Evolutionary conservation across 2,797 vertebrate genomes (phyloP).

Genomic region (Platyrinchus mystaceus): DNA sequence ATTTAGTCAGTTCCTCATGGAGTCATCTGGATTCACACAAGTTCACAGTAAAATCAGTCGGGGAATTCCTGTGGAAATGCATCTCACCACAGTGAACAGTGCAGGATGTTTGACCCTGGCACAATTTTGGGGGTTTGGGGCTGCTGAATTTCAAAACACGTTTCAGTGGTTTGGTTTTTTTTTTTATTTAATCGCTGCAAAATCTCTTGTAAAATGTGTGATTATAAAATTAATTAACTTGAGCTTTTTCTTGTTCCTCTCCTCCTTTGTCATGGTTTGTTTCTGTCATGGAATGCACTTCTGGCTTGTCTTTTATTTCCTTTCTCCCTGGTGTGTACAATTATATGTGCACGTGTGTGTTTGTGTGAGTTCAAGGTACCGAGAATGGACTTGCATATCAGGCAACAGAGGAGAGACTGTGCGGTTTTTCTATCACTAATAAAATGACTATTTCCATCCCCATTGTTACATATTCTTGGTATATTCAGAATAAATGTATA

Average conservation of each 20-base stretch:
- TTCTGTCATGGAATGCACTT: neutral
- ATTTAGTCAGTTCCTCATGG: neutral
- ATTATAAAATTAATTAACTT: neutral
- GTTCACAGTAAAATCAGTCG: neutral
- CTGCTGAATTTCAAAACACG: neutral
- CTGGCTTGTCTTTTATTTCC: neutral
- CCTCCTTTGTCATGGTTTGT: neutral
- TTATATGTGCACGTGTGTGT: neutral
- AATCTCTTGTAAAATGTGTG: neutral
- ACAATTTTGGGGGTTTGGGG: neutral
- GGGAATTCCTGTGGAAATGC: neutral
- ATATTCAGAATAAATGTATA: neutral
- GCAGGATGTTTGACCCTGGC: neutral
- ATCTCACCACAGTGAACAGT: neutral
- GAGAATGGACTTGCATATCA: neutral
- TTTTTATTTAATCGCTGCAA: neutral
- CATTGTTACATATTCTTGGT: neutral
- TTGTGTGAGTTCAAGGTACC: neutral
- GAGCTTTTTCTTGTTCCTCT: neutral
- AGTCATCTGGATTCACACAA: neutral
- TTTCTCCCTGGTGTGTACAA: neutral
- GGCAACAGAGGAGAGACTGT: neutral
- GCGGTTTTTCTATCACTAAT: neutral
- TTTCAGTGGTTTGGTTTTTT: neutral
- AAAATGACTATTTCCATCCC: neutral